A percentile compares a stretch with the other conserved stretches of the same genome.
phyloP scores from a whole-genome alignment of 1,140 invertebrate species.

The Lepidurus couesii region DNA sequence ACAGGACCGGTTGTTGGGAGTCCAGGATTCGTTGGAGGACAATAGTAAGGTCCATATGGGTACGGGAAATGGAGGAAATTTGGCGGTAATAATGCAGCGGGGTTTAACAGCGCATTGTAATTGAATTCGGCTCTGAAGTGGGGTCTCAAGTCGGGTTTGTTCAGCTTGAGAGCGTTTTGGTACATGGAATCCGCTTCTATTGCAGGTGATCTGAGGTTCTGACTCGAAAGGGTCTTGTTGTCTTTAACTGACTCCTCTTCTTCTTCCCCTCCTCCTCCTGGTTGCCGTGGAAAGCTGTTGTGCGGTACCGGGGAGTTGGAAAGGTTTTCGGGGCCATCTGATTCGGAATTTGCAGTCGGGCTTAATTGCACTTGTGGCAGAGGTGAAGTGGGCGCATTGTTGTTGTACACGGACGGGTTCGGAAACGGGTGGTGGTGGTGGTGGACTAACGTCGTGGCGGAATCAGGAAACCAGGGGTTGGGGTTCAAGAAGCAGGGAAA shows the following conservation, averaged over 20 bases:
- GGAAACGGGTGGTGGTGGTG: neutral
- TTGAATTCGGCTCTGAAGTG: neutral
- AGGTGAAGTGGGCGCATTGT: constrained; percentile 2
- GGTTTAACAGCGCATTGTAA: neutral
- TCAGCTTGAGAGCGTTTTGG: neutral
- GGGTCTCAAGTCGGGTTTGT: neutral
- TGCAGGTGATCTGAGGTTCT: neutral
- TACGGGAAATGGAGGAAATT: neutral
- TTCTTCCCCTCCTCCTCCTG: neutral
- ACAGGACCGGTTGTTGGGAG: neutral
- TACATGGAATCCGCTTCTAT: neutral
- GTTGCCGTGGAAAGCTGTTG: neutral
- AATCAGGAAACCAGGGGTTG: constrained; percentile 2
- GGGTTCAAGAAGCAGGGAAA: neutral
- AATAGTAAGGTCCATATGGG: constrained; percentile 2
- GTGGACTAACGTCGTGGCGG: neutral
- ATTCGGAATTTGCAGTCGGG: neutral
- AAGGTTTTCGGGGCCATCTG: neutral
- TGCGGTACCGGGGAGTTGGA: neutral
- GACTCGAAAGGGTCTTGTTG: neutral
- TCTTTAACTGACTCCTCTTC: neutral
- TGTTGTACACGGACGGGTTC: neutral
- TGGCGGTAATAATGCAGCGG: neutral
- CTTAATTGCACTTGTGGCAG: neutral
- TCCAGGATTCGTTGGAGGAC: neutral